These are phyloP conservation scores for Thalassoma bifasciatum DNA, from an alignment of 2,113 vertebrate species.

Conservation along the genomic window DNA sequence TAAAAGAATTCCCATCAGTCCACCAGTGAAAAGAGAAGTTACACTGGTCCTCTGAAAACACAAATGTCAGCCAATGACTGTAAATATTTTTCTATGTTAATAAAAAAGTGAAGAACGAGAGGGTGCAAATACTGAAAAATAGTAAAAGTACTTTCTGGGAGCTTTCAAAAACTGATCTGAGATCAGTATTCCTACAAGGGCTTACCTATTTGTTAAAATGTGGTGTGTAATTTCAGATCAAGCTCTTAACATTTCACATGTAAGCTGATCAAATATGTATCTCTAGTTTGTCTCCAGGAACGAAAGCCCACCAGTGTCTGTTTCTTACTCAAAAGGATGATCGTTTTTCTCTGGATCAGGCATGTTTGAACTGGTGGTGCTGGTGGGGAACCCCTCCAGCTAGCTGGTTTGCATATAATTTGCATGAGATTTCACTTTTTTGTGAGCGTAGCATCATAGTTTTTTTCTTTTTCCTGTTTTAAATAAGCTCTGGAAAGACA, in stretches of 20 bases:
- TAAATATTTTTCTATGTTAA: background rate
- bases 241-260: background rate
- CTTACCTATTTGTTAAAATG: conserved; percentile 19
- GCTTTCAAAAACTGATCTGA: background rate
- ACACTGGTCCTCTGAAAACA: background rate
- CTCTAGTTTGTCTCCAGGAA: background rate
- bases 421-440: conserved; percentile 18
- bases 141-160: background rate
- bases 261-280: conserved; percentile 5
- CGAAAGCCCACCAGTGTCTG: background rate
- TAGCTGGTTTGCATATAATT: conserved; percentile 76
- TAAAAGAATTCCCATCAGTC: background rate
- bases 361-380: conserved; percentile 51
- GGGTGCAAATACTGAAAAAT: background rate
- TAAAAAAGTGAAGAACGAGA: no score
- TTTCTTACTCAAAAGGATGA: conserved; percentile 14
- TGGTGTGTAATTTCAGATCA: background rate
- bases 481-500: conserved; percentile 7
- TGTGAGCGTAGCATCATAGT: conserved; percentile 12
- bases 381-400: conserved; percentile 3
- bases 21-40: background rate
- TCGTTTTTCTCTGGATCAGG: conserved; percentile 11
- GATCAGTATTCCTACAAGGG: background rate
- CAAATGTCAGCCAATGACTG: background rate
- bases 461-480: conserved; percentile 11